Evolutionary conservation across 2,797 vertebrate species (phyloP).

Genomic region (Agapornis canus): DNA sequence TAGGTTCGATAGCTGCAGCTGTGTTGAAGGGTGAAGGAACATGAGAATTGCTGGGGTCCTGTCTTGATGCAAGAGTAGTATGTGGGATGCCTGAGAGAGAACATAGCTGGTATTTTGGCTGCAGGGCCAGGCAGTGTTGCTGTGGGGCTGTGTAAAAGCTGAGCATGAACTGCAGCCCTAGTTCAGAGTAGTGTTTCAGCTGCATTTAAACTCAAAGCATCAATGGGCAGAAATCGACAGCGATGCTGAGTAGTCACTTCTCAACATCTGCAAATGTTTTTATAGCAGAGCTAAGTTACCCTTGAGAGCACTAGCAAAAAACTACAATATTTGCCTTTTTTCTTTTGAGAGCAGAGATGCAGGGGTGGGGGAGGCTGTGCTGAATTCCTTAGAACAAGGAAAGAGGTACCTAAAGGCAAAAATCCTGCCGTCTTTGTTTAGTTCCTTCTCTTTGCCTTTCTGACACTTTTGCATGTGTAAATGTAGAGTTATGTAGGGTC

Average conservation of each 20-base stretch:
- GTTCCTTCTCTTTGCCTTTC: background rate
- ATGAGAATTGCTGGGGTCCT: background rate
- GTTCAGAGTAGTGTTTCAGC: background rate
- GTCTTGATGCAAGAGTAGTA: background rate
- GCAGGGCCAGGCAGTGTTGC: background rate
- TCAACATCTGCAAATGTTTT: constrained; percentile 54
- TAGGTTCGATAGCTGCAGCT: background rate
- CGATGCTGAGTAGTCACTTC: background rate
- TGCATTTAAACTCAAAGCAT: background rate
- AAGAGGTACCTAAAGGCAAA: background rate
- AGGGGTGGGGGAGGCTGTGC: background rate
- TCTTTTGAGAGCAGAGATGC: background rate
- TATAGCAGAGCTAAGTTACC: background rate
- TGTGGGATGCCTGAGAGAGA: background rate
- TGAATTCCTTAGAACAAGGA: background rate
- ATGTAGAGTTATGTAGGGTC: background rate
- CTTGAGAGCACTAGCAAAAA: constrained; percentile 11
- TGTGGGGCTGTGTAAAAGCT: background rate
- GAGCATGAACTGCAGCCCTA: background rate
- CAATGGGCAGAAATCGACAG: background rate
- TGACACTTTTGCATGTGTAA: background rate
- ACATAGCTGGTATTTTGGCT: background rate
- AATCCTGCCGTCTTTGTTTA: background rate
- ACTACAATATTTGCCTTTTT: background rate
- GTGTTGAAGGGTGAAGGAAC: background rate